Conservation (phyloP, 2,888 invertebrate species). For the Pseudococcus viburni region DNA sequence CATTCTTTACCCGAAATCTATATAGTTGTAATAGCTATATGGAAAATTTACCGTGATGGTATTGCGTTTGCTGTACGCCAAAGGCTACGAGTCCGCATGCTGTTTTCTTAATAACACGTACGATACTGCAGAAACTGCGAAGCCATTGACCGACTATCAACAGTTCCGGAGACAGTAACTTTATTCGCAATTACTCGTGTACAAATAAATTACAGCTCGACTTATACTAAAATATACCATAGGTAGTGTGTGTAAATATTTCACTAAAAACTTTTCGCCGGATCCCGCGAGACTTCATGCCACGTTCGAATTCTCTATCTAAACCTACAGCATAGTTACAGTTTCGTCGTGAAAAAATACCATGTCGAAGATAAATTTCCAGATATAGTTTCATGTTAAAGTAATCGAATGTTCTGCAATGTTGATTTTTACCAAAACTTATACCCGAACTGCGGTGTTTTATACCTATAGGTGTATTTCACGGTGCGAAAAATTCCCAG, state of each 20-base stretch:
- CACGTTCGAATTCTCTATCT: neutral
- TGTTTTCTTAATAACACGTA: constrained; percentile 20
- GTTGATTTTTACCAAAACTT: constrained; percentile 32
- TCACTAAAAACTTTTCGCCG: constrained; percentile 25
- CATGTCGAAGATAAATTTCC: constrained; percentile 25
- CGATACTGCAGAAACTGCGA: neutral
- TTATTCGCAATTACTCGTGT: constrained; percentile 22
- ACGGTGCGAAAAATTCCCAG: neutral
- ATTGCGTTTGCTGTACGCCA: neutral
- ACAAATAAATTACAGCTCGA: constrained; percentile 13
- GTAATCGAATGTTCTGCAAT: constrained; percentile 47
- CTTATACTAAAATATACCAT: constrained; percentile 23
- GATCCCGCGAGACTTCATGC: constrained; percentile 7
- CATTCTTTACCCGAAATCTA: neutral
- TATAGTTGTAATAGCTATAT: constrained; percentile 22
- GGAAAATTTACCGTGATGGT: constrained; percentile 7
- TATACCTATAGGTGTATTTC: neutral
- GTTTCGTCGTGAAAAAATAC: constrained; percentile 44
- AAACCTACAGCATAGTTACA: neutral
- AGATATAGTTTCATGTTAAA: constrained; percentile 33
- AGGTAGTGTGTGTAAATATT: constrained; percentile 42
- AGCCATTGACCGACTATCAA: constrained; percentile 49
- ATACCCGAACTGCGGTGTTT: neutral
- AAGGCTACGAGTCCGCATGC: neutral
- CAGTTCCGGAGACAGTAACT: constrained; percentile 21